These are phyloP conservation scores for Galendromus occidentalis DNA, from an alignment of 1,140 invertebrate genomes.

Conservation along the genomic window DNA sequence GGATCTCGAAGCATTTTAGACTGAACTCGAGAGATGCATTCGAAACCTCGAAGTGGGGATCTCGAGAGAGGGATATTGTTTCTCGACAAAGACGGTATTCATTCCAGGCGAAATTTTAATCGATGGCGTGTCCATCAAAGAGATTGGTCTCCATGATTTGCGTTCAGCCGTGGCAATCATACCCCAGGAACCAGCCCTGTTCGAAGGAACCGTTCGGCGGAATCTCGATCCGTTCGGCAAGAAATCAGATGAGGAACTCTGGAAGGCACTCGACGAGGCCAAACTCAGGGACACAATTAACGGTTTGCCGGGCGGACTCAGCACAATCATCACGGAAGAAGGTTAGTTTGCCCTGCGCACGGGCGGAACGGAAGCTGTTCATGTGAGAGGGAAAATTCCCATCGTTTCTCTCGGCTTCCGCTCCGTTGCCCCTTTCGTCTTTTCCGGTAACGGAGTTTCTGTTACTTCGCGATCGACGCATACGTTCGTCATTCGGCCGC, in stretches of 20 bases:
- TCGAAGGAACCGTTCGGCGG: slow-evolving; percentile 55
- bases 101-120: slow-evolving; percentile 32
- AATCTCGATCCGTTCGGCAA: slow-evolving; percentile 68
- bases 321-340: slow-evolving; percentile 23
- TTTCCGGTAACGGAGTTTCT: no score
- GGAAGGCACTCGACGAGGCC: slow-evolving; percentile 49
- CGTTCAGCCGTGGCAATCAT: slow-evolving; percentile 33
- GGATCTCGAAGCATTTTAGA: no score
- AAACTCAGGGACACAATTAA: slow-evolving; percentile 21
- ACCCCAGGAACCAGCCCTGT: slow-evolving; percentile 50
- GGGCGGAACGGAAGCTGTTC: no score
- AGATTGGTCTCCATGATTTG: slow-evolving; percentile 29
- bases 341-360: background rate
- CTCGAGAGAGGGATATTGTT: no score
- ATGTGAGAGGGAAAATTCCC: no score
- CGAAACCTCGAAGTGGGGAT: no score
- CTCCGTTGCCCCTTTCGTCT: no score
- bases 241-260: slow-evolving; percentile 44
- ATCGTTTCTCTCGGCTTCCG: no score
- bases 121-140: slow-evolving; percentile 27
- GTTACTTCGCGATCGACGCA: no score
- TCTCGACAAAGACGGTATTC: slow-evolving; percentile 26
- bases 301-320: slow-evolving; percentile 19
- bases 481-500: no score
- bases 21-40: no score